Evolutionary conservation across 2,888 invertebrate genomes (phyloP).

Genomic region (Stomorhina lunata): DNA sequence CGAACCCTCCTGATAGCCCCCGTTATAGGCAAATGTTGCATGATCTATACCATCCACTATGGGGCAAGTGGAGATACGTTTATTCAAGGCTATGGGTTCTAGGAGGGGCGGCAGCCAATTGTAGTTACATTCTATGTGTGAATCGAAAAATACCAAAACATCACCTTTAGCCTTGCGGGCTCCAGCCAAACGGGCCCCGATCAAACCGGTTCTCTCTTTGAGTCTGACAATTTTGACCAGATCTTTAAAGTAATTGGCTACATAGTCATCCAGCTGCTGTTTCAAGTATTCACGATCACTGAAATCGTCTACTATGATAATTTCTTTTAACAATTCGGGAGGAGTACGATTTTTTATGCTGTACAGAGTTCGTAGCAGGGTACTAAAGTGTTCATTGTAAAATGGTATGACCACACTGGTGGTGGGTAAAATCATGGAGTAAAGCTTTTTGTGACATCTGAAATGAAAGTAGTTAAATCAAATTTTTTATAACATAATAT

Average conservation of each 20-base stretch:
- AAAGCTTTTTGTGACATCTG: constrained; percentile 69
- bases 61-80: constrained; percentile 94
- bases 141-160: constrained; percentile 92
- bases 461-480: constrained; percentile 1
- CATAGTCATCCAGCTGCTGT: constrained; percentile 86
- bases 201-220: constrained; percentile 88
- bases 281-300: constrained; percentile 88
- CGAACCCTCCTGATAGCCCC: constrained; percentile 51
- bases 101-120: constrained; percentile 87
- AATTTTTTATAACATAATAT: not conserved
- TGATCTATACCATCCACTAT: constrained; percentile 83
- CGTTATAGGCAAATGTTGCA: constrained; percentile 60
- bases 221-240: constrained; percentile 87
- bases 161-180: constrained; percentile 88
- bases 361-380: constrained; percentile 87
- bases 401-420: constrained; percentile 94
- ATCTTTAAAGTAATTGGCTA: constrained; percentile 83
- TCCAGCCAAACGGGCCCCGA: constrained; percentile 91
- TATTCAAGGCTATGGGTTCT: constrained; percentile 92
- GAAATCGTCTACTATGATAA: constrained; percentile 92
- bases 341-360: constrained; percentile 93
- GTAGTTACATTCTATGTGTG: constrained; percentile 89
- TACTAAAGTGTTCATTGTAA: constrained; percentile 94
- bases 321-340: constrained; percentile 88
- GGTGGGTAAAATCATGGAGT: constrained; percentile 81